A percentile compares a stretch with the other conserved stretches of the same genome.
phyloP scores from a whole-genome alignment of 2,797 vertebrate species.

The Melanotaenia maccullochi region DNA sequence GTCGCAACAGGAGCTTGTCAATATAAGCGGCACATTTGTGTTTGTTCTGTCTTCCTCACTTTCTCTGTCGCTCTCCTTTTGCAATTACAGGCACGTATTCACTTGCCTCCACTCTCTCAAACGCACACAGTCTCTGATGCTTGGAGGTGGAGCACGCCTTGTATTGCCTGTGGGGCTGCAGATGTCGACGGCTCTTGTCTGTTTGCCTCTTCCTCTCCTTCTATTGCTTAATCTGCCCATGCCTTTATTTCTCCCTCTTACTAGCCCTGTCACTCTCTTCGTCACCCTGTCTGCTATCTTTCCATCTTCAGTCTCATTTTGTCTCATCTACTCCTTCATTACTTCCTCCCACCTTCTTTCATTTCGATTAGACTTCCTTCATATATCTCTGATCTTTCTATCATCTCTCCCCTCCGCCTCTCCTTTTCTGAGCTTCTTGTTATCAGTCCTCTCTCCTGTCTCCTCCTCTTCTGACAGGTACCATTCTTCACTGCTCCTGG shows the following conservation, averaged over 20 bases:
- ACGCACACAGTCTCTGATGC: constrained; percentile 30
- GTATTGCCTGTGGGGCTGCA: constrained; percentile 67
- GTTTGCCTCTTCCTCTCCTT: constrained; percentile 45
- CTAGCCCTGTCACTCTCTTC: constrained; percentile 36
- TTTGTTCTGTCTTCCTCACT: constrained; percentile 23
- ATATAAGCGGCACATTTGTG: constrained; percentile 17
- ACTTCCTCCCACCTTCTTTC: constrained; percentile 39
- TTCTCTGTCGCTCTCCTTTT: constrained; percentile 48
- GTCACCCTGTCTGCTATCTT: constrained; percentile 32
- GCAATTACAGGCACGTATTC: constrained; percentile 56
- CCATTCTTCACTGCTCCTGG: constrained; percentile 69
- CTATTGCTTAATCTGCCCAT: constrained; percentile 43
- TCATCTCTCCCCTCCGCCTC: constrained; percentile 38
- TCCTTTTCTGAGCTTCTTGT: constrained; percentile 45
- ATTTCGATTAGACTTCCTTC: constrained; percentile 67
- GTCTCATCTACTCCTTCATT: constrained; percentile 37
- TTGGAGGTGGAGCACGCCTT: constrained; percentile 49
- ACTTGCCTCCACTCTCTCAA: constrained; percentile 47
- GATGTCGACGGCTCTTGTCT: constrained; percentile 64
- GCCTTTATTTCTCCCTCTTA: constrained; percentile 36
- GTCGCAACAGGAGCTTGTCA: constrained; percentile 26
- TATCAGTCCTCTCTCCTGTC: constrained; percentile 61
- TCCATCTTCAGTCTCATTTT: constrained; percentile 30
- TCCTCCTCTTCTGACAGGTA: constrained; percentile 67
- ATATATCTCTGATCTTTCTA: constrained; percentile 68